Conservation (phyloP, 2,113 vertebrate species). For the Pterocles orientalis region DNA sequence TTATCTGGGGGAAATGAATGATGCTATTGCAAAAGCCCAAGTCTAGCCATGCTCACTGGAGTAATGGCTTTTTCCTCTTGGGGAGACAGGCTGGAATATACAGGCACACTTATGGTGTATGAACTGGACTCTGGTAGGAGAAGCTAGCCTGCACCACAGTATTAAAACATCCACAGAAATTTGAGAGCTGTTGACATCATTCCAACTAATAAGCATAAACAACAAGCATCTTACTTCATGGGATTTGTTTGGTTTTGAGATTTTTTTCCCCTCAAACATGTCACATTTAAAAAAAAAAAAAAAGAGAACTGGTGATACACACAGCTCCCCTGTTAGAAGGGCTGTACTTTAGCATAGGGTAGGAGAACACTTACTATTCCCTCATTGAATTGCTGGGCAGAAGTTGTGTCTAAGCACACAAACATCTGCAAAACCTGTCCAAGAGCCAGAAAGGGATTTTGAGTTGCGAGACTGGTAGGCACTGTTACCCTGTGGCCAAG, state of each 20-base stretch:
- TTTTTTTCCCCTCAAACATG: background rate
- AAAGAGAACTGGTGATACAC: background rate
- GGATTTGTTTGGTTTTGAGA: background rate
- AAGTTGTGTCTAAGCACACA: background rate
- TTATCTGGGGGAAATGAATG: background rate
- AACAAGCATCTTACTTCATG: background rate
- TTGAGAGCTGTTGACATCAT: background rate
- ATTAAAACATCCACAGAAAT: background rate
- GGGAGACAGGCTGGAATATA: background rate
- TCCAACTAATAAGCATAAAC: background rate
- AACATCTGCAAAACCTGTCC: background rate
- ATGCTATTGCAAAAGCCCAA: background rate
- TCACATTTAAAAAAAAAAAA: background rate
- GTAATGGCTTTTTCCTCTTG: background rate
- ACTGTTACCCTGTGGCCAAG: background rate
- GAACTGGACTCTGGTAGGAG: background rate
- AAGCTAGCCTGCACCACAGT: background rate
- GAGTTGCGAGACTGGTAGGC: background rate
- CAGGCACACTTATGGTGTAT: background rate
- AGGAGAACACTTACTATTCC: background rate
- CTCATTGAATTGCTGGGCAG: background rate
- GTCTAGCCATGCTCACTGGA: background rate
- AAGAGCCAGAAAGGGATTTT: background rate
- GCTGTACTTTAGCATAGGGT: background rate
- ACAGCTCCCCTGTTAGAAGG: background rate